Evolutionary conservation across 2,113 vertebrate genomes (phyloP).

Genomic region (Pangasianodon hypophthalmus): DNA sequence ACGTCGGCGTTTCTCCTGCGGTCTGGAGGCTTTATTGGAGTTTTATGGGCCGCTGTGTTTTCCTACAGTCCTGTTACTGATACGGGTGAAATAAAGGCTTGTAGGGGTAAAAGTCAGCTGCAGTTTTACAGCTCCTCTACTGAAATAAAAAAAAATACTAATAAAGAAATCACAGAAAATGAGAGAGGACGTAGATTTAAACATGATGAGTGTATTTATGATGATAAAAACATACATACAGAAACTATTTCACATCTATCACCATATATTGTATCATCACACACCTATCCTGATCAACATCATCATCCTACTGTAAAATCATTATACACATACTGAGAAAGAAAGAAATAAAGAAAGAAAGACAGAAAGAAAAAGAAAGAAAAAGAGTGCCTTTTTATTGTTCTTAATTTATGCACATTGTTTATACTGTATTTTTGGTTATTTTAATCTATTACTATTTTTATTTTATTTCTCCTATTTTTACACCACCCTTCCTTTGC

Average conservation of each 20-base stretch:
- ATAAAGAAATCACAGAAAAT: not conserved
- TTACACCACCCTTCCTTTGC: too few relatives aligned
- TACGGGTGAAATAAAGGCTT: constrained; percentile 28
- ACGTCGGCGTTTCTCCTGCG: not conserved
- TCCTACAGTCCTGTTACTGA: constrained; percentile 18
- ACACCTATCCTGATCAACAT: not conserved
- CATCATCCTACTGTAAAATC: not conserved
- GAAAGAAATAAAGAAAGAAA: not conserved
- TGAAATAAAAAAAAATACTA: not conserved
- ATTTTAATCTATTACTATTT: too few relatives aligned
- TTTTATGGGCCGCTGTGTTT: constrained; percentile 28
- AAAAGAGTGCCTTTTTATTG: not conserved
- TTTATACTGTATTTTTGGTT: too few relatives aligned
- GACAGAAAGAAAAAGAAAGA: not conserved
- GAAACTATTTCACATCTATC: not conserved
- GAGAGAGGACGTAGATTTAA: not conserved
- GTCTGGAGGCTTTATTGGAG: constrained; percentile 24
- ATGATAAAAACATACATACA: not conserved
- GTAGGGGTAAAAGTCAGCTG: constrained; percentile 29
- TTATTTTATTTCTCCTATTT: too few relatives aligned
- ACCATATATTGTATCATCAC: not conserved
- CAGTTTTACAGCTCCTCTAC: constrained; percentile 9
- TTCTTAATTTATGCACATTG: too few relatives aligned
- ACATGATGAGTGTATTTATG: not conserved
- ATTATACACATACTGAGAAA: not conserved